These are phyloP conservation scores for Pterostichus madidus DNA, from an alignment of 2,888 invertebrate genomes.

Conservation along the genomic window DNA sequence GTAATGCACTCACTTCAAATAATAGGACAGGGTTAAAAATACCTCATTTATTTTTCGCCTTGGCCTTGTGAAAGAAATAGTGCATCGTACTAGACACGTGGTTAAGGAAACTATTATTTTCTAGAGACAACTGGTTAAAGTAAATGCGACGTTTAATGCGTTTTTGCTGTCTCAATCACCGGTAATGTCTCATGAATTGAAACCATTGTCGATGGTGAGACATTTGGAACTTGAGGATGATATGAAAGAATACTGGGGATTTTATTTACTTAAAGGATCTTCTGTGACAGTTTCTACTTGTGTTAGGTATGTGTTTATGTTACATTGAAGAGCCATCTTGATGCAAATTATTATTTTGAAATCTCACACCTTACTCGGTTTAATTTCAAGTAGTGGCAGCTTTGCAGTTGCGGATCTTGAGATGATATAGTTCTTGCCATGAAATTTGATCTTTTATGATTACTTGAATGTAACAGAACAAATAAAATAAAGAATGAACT, in stretches of 20 bases:
- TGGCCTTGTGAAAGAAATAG: conserved; percentile 23
- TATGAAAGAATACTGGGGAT: conserved; percentile 92
- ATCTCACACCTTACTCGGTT: not conserved
- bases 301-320: conserved; percentile 80
- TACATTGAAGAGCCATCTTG: not conserved
- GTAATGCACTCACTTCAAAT: conserved; percentile 4
- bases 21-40: conserved; percentile 53
- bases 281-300: conserved; percentile 87
- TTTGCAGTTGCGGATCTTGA: no score
- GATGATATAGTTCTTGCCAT: no score
- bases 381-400: no score
- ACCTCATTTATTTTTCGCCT: conserved; percentile 24
- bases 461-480: no score
- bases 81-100: conserved; percentile 38
- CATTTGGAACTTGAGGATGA: conserved; percentile 86
- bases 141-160: conserved; percentile 88
- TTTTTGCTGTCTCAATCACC: conserved; percentile 84
- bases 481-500: conserved; percentile 1
- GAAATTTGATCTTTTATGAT: no score
- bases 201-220: conserved; percentile 85
- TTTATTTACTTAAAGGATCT: conserved; percentile 87
- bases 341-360: not conserved
- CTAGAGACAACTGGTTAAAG: conserved; percentile 84
- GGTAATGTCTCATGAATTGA: conserved; percentile 79
- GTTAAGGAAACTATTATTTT: conserved; percentile 31